phyloP scores from a whole-genome alignment of 2,888 invertebrate species.

The Odontocerum albicorne region DNA sequence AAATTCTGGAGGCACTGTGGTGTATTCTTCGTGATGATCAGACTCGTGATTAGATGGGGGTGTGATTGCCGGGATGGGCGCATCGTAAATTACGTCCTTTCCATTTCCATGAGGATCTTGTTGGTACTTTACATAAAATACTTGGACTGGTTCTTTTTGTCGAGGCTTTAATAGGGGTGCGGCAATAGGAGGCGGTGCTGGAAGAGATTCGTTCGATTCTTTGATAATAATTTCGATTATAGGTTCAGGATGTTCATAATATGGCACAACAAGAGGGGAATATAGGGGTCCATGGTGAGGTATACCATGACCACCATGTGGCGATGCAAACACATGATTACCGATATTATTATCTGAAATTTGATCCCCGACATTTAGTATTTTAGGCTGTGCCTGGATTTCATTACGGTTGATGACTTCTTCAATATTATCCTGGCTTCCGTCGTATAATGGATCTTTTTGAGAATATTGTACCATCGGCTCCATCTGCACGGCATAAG shows the following conservation, averaged over 20 bases:
- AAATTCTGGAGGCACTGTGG: constrained; percentile 53
- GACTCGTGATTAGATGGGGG: constrained; percentile 66
- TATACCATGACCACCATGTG: constrained; percentile 42
- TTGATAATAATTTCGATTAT: constrained; percentile 92
- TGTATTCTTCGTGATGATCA: constrained; percentile 59
- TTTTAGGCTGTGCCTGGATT: constrained; percentile 55
- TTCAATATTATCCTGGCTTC: constrained; percentile 53
- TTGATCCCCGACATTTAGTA: constrained; percentile 47
- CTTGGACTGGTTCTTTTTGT: constrained; percentile 83
- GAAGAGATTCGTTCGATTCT: constrained; percentile 81
- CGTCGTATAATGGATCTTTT: constrained; percentile 75
- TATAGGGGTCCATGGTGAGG: constrained; percentile 52
- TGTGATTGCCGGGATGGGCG: constrained; percentile 77
- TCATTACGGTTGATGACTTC: constrained; percentile 50
- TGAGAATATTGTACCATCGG: constrained; percentile 79
- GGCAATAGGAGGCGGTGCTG: constrained; percentile 60
- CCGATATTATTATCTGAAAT: constrained; percentile 50
- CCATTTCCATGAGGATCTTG: constrained; percentile 75
- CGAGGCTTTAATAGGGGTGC: constrained; percentile 49
- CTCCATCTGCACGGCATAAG: constrained; percentile 81
- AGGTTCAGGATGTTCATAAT: constrained; percentile 80
- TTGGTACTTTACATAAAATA: constrained; percentile 89
- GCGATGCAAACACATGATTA: constrained; percentile 54
- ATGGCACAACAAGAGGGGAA: constrained; percentile 54
- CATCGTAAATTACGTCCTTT: constrained; percentile 75